Conservation (phyloP, 2,888 invertebrate genomes). For the Campopleginae sp. region DNA sequence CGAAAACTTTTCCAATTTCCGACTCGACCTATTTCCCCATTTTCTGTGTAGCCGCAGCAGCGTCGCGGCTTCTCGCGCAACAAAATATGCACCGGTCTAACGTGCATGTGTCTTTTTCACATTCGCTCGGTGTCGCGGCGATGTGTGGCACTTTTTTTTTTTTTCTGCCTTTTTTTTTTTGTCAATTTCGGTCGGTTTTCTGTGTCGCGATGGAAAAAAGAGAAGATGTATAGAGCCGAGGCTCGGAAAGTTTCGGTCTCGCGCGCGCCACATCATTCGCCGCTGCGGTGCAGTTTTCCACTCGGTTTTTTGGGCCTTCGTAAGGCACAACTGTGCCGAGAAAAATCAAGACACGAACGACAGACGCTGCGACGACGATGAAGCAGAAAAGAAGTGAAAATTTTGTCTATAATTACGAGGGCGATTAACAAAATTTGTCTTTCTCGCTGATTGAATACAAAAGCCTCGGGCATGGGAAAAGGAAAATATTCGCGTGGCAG, state of each 20-base stretch:
- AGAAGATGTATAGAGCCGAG: constrained; percentile 3
- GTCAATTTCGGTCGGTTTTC: constrained; percentile 49
- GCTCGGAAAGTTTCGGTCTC: constrained; percentile 9
- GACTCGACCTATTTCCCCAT: constrained; percentile 26
- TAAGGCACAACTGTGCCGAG: neutral
- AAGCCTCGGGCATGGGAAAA: neutral
- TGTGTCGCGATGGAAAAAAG: constrained; percentile 8
- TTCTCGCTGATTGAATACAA: neutral
- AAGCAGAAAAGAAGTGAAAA: constrained; percentile 8
- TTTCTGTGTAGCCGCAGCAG: neutral
- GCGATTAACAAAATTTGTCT: neutral
- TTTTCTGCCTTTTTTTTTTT: neutral
- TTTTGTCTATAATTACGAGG: neutral
- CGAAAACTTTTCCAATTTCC: constrained; percentile 67
- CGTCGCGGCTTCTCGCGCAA: neutral
- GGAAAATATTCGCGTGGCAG: neutral
- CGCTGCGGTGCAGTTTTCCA: constrained; percentile 27
- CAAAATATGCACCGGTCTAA: neutral
- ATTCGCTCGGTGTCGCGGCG: neutral
- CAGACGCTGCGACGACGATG: neutral
- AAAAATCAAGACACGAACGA: neutral
- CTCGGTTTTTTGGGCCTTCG: constrained; percentile 11
- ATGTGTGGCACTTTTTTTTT: neutral
- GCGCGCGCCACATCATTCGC: constrained; percentile 39
- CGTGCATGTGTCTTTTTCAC: neutral